phyloP scores from a whole-genome alignment of 1,140 invertebrate species.

The Bemisia tabaci region DNA sequence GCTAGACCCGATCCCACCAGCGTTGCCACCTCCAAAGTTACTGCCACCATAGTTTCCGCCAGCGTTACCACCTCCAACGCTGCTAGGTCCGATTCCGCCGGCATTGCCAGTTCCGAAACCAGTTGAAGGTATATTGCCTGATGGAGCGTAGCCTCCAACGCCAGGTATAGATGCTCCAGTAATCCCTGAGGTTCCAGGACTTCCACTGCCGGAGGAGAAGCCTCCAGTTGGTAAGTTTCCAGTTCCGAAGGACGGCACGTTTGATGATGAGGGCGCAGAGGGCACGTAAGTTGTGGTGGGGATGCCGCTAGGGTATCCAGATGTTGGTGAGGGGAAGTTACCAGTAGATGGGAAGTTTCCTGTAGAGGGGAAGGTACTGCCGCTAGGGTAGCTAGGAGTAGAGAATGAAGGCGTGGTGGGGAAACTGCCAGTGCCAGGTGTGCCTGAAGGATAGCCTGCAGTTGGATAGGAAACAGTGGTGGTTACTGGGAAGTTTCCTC shows the following conservation, averaged over 20 bases:
- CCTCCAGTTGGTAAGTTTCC: background rate
- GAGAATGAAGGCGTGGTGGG: background rate
- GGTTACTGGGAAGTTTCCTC: background rate
- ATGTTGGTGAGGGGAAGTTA: background rate
- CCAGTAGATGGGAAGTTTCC: background rate
- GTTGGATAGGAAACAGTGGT: background rate
- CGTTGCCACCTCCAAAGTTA: conserved; percentile 19
- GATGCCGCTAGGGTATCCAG: background rate
- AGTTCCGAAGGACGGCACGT: background rate
- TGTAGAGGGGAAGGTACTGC: background rate
- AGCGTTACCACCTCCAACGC: conserved; percentile 15
- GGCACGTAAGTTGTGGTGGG: background rate
- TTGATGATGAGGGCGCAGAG: background rate
- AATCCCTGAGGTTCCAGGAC: background rate
- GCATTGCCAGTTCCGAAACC: conserved; percentile 16
- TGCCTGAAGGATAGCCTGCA: background rate
- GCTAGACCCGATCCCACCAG: conserved; percentile 22
- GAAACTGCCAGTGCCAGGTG: background rate
- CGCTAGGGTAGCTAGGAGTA: background rate
- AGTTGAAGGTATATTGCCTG: conserved; percentile 17
- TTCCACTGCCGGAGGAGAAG: background rate
- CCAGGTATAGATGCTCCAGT: background rate
- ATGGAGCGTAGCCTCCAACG: background rate
- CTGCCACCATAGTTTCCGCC: conserved; percentile 22
- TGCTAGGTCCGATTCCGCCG: conserved; percentile 14